Conservation (phyloP, 2,888 invertebrate genomes). For the Mesoligia furuncula region DNA sequence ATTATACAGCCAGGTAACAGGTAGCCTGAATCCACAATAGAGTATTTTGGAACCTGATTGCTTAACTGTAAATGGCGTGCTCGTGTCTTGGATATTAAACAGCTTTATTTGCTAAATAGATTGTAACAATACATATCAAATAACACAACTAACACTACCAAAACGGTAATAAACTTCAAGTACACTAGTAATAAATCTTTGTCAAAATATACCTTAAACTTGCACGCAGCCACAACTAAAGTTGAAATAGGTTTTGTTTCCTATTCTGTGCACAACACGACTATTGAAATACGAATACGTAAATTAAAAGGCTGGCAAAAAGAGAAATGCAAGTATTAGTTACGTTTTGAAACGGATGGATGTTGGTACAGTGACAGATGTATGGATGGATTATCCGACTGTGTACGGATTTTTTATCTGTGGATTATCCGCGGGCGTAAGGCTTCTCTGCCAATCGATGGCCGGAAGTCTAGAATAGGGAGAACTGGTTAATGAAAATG, state of each 20-base stretch:
- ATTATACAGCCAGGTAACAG: constrained; percentile 17
- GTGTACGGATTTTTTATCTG: constrained; percentile 51
- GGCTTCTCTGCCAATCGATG: constrained; percentile 53
- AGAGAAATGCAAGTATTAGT: constrained; percentile 18
- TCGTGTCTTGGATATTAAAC: constrained; percentile 4
- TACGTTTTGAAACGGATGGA: constrained; percentile 17
- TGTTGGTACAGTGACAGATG: constrained; percentile 36
- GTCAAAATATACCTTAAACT: constrained; percentile 27
- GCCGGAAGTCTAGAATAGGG: constrained; percentile 44
- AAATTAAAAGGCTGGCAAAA: constrained; percentile 16
- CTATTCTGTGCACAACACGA: constrained; percentile 6
- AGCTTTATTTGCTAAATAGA: neutral
- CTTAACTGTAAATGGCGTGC: constrained; percentile 2
- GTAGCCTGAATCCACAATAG: neutral
- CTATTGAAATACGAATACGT: constrained; percentile 13
- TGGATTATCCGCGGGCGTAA: constrained; percentile 49
- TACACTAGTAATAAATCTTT: constrained; percentile 19
- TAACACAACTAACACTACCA: constrained; percentile 6
- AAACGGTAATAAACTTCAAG: constrained; percentile 23
- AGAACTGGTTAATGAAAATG: constrained; percentile 37
- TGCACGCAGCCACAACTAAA: constrained; percentile 8
- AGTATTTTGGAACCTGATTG: neutral
- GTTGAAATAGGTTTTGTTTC: constrained; percentile 41
- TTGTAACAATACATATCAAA: constrained; percentile 21
- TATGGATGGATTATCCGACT: constrained; percentile 45